These are phyloP conservation scores for Oreonectes daqikongensis DNA, from an alignment of 2,797 vertebrate genomes.

Conservation along the genomic window DNA sequence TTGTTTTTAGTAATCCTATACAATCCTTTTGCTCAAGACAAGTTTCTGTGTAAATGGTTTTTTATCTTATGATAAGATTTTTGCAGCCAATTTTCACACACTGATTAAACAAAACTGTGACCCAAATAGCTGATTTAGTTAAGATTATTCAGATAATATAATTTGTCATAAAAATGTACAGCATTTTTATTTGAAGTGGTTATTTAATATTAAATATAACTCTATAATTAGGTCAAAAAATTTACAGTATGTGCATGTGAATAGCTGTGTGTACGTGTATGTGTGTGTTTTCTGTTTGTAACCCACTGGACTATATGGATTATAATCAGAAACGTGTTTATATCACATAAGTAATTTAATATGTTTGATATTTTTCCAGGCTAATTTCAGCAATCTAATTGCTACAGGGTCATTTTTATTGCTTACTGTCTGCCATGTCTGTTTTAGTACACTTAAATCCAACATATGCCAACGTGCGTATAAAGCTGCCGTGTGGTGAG, in stretches of 20 bases:
- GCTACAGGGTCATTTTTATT: slow-evolving; percentile 26
- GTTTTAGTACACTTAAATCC: slow-evolving; percentile 37
- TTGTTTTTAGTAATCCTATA: slow-evolving; percentile 24
- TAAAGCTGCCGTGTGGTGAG: slow-evolving; percentile 16
- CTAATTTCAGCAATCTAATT: slow-evolving; percentile 20
- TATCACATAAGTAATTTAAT: background rate
- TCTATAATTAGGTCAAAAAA: background rate
- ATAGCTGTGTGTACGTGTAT: background rate
- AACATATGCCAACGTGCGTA: background rate
- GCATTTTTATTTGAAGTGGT: background rate
- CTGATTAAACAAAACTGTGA: background rate
- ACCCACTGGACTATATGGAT: background rate
- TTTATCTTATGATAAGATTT: too few relatives aligned
- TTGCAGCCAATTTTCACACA: background rate
- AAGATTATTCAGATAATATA: too few relatives aligned
- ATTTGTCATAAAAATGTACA: background rate
- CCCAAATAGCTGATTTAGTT: too few relatives aligned
- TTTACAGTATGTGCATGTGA: background rate
- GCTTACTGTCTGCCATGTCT: background rate
- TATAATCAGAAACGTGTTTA: background rate
- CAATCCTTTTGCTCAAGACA: slow-evolving; percentile 32
- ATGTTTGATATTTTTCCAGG: background rate
- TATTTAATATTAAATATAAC: background rate
- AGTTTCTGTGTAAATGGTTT: background rate
- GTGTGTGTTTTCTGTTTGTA: background rate